Percentiles rank a stretch among this genome's conserved stretches.
phyloP scores from a whole-genome alignment of 2,113 vertebrate species.

The Spermophilus dauricus region DNA sequence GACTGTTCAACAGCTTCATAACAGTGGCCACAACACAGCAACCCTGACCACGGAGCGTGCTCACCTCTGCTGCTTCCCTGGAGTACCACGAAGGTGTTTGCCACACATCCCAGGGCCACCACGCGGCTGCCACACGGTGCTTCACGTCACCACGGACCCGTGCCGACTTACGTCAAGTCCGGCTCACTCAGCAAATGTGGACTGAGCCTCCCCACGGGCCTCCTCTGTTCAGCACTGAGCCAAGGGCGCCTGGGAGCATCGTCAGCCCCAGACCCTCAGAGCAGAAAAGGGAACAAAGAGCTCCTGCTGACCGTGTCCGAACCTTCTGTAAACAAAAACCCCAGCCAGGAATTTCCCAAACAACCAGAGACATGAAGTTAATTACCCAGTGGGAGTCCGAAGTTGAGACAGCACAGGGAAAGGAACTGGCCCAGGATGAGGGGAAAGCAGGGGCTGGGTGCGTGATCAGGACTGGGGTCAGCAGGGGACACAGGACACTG shows the following conservation, averaged over 20 bases:
- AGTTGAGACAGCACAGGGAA: not conserved
- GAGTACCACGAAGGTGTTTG: not conserved
- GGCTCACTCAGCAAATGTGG: not conserved
- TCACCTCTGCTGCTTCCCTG: not conserved
- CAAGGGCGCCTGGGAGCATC: not conserved
- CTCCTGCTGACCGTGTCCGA: not conserved
- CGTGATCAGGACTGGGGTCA: not conserved
- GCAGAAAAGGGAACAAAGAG: no score
- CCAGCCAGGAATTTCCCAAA: not conserved
- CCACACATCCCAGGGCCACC: not conserved
- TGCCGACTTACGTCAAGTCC: no score
- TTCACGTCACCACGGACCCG: no score
- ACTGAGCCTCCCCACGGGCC: not conserved
- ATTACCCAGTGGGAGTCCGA: not conserved
- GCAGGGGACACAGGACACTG: not conserved
- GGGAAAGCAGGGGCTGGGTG: not conserved
- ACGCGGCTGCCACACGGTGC: no score
- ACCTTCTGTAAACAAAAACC: not conserved
- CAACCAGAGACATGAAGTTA: not conserved
- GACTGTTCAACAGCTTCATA: not conserved
- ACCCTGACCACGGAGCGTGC: not conserved
- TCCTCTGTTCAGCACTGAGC: not conserved
- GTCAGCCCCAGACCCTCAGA: not conserved
- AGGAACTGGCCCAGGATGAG: not conserved
- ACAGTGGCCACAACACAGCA: not conserved